phyloP scores from a whole-genome alignment of 92 coral and sea anemone genomes.

The Desmophyllum pertusum region DNA sequence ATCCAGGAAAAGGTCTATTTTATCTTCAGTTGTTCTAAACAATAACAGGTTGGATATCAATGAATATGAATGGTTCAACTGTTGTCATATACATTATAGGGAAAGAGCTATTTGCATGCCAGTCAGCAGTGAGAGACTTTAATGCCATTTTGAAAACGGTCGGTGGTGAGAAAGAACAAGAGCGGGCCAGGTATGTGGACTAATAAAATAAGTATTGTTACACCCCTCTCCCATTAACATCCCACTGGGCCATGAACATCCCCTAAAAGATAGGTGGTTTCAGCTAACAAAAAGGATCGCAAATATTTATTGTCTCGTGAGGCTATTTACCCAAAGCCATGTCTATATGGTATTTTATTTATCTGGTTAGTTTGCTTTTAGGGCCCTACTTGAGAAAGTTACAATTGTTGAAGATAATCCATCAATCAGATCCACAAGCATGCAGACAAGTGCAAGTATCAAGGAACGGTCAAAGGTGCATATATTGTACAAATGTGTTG shows the following conservation, averaged over 20 bases:
- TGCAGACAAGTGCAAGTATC: slow-evolving; percentile 70
- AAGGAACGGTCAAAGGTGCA: slow-evolving; percentile 83
- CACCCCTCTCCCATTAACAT: too few species aligned
- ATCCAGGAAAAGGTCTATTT: too few species aligned
- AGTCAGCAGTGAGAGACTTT: slow-evolving; percentile 83
- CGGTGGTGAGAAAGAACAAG: slow-evolving; percentile 82
- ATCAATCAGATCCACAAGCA: slow-evolving; percentile 66
- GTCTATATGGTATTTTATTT: too few species aligned
- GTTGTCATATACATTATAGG: slow-evolving; percentile 41
- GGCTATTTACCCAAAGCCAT: too few species aligned
- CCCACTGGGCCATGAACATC: too few species aligned
- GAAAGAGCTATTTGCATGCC: slow-evolving; percentile 81
- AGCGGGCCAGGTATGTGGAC: slow-evolving; percentile 82
- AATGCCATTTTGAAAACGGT: slow-evolving; percentile 75
- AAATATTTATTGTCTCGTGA: too few species aligned
- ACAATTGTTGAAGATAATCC: slow-evolving; percentile 81
- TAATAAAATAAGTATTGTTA: too few species aligned
- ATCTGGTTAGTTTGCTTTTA: slow-evolving; percentile 30
- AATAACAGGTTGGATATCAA: too few species aligned
- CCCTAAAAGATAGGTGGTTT: too few species aligned
- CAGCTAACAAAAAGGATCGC: too few species aligned
- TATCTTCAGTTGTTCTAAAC: too few species aligned
- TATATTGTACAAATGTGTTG: not conserved
- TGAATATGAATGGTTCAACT: not conserved
- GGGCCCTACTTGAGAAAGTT: slow-evolving; percentile 68